A percentile compares a stretch with the other conserved stretches of the same genome.
Conservation (phyloP, 2,797 vertebrate species). For the Danio kyathit region DNA sequence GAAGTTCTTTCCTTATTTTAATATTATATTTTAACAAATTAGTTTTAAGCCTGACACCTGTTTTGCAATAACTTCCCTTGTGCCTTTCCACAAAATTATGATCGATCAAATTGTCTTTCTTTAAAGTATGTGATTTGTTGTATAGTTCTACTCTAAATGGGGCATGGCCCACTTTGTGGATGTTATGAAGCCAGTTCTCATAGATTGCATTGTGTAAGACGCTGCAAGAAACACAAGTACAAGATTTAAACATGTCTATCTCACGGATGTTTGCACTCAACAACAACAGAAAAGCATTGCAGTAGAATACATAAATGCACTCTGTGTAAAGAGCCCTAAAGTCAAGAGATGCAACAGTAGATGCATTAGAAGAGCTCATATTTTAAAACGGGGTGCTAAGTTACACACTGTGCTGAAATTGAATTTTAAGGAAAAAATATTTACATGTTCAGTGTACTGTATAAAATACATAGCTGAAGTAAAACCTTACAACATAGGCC, state of each 20-base stretch:
- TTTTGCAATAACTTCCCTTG: no score
- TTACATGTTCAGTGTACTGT: not conserved
- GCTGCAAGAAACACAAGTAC: not conserved
- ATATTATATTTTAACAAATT: no score
- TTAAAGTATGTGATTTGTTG: no score
- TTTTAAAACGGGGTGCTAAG: not conserved
- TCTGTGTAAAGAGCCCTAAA: not conserved
- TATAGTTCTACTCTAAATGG: no score
- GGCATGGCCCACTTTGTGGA: no score
- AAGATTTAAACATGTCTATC: not conserved
- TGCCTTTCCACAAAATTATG: no score
- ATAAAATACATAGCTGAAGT: not conserved
- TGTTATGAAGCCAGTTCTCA: no score
- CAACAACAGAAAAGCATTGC: not conserved
- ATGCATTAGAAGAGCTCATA: not conserved
- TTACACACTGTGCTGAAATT: not conserved
- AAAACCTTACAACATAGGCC: not conserved
- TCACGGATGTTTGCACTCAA: not conserved
- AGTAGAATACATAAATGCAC: not conserved
- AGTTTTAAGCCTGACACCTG: no score
- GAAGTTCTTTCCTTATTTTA: no score
- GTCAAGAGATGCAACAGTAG: conserved; percentile 1
- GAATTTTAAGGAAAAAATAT: not conserved
- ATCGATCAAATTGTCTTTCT: no score
- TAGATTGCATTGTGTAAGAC: not conserved